Conservation (phyloP, 2,113 vertebrate genomes). For the Trinectes maculatus region DNA sequence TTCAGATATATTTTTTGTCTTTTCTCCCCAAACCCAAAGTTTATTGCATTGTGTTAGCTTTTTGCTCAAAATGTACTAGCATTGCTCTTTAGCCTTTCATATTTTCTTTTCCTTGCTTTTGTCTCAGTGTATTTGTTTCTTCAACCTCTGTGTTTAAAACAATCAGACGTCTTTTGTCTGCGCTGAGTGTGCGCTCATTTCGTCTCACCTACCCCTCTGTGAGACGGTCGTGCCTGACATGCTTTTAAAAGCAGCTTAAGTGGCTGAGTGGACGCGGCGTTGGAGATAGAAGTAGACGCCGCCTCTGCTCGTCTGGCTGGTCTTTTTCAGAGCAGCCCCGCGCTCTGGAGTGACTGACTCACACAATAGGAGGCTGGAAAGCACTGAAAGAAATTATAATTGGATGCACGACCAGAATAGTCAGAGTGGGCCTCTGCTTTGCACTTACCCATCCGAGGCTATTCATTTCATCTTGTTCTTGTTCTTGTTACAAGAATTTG, state of each 20-base stretch:
- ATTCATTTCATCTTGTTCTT: constrained; percentile 13
- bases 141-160: constrained; percentile 20
- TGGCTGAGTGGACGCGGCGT: constrained; percentile 33
- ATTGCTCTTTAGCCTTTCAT: neutral
- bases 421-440: constrained; percentile 6
- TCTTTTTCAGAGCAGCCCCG: constrained; percentile 4
- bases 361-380: constrained; percentile 21
- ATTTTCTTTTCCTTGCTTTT: neutral
- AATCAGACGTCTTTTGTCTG: constrained; percentile 36
- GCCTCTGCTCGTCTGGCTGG: constrained; percentile 21
- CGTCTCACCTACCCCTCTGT: neutral
- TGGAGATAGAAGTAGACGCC: constrained; percentile 25
- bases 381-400: constrained; percentile 42
- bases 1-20: neutral
- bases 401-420: constrained; percentile 24
- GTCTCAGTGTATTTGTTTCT: neutral
- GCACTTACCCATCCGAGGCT: constrained; percentile 21
- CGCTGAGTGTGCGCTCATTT: constrained; percentile 28
- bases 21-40: neutral
- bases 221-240: constrained; percentile 10
- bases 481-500: neutral
- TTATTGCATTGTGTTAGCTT: neutral
- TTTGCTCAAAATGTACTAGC: neutral
- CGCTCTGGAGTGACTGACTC: constrained; percentile 24
- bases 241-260: constrained; percentile 54